Conservation (phyloP, 2,888 invertebrate species). For the Sinotaia quadrata region DNA sequence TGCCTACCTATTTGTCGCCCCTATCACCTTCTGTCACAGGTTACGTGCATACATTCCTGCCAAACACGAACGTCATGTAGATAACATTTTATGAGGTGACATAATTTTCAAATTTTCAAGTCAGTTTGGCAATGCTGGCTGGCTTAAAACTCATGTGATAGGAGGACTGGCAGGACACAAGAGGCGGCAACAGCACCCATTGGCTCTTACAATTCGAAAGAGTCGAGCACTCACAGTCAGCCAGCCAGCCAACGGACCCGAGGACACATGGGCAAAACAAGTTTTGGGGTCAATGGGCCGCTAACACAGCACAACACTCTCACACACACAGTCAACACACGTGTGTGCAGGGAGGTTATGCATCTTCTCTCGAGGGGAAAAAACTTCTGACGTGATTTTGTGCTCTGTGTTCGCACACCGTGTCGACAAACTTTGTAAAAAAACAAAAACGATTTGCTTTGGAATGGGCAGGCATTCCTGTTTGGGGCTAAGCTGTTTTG, state of each 20-base stretch:
- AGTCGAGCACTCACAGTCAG: constrained; percentile 3
- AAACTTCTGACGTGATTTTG: no score
- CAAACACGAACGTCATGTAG: no score
- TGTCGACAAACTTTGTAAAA: no score
- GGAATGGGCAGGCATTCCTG: no score
- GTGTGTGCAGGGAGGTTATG: background rate
- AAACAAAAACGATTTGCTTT: no score
- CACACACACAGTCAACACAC: background rate
- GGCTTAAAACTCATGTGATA: background rate
- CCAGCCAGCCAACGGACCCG: constrained; percentile 1
- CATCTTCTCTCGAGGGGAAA: no score
- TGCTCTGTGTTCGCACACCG: no score
- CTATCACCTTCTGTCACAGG: no score
- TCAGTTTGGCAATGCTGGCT: background rate
- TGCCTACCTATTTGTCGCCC: no score
- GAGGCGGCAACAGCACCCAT: background rate
- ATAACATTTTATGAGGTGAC: no score
- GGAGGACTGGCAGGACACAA: background rate
- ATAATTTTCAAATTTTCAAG: constrained; percentile 6
- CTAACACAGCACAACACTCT: background rate
- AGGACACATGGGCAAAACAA: background rate
- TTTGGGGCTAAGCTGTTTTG: no score
- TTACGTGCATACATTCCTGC: no score
- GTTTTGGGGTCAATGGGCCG: constrained; percentile 12
- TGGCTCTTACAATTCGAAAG: background rate